phyloP scores from a whole-genome alignment of 2,113 vertebrate species.

The Rhinopomastus cyanomelas region DNA sequence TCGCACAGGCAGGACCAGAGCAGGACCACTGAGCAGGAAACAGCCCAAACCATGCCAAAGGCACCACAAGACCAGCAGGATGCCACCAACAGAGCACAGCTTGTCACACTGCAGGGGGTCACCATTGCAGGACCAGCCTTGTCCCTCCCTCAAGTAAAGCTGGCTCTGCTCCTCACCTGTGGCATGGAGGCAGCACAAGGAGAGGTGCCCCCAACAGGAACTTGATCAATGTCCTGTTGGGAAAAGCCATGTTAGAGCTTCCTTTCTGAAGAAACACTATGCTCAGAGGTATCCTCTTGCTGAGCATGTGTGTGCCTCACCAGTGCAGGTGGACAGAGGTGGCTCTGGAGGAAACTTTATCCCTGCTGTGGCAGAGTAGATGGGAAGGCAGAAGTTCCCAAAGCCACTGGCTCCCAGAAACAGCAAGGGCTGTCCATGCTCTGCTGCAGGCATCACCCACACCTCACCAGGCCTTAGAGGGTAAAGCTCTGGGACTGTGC shows the following conservation, averaged over 20 bases:
- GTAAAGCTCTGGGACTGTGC: neutral
- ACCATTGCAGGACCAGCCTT: neutral
- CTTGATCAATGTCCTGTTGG: accelerated
- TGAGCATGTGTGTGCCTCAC: neutral
- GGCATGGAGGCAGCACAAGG: neutral
- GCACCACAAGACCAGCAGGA: neutral
- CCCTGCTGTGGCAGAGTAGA: neutral
- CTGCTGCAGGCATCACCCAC: neutral
- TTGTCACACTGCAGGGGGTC: neutral
- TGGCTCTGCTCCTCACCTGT: neutral
- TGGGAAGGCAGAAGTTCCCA: neutral
- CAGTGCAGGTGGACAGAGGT: neutral
- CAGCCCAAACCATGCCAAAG: neutral
- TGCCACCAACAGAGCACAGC: neutral
- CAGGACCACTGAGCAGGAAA: neutral
- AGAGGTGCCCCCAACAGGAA: neutral
- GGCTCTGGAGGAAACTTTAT: neutral
- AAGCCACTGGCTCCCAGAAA: neutral
- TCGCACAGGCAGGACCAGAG: neutral
- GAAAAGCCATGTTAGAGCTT: neutral
- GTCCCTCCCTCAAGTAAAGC: neutral
- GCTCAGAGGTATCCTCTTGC: neutral
- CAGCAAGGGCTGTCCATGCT: neutral
- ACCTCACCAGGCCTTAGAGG: accelerated
- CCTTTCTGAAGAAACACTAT: accelerated